Conservation (phyloP, 1,140 invertebrate species). For the Hyposmocoma kahamanoa region DNA sequence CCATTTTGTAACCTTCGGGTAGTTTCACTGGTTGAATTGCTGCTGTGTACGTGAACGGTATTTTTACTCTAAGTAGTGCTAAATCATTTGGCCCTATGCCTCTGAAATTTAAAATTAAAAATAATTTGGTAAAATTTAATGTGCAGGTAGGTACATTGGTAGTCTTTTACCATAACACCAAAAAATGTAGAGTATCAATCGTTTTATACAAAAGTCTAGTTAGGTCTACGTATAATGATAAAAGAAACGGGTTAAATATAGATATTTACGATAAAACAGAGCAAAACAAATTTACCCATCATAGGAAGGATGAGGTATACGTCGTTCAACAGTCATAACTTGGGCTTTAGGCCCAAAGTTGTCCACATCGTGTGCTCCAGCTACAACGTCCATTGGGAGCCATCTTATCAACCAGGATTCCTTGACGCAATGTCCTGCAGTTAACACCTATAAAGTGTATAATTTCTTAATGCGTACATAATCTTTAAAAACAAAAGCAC, state of each 20-base stretch:
- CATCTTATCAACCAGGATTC: slow-evolving; percentile 42
- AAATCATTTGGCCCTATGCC: slow-evolving; percentile 75
- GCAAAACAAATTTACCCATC: slow-evolving; percentile 39
- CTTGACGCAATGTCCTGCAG: slow-evolving; percentile 58
- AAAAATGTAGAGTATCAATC: no score
- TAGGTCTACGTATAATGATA: no score
- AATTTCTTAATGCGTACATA: no score
- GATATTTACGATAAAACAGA: no score
- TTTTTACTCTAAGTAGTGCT: slow-evolving; percentile 75
- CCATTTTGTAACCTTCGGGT: slow-evolving; percentile 27
- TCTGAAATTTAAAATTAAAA: slow-evolving; percentile 28
- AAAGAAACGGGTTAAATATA: no score
- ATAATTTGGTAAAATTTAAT: no score
- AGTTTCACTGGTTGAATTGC: slow-evolving; percentile 73
- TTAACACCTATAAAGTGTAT: slow-evolving; percentile 63
- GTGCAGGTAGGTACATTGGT: no score
- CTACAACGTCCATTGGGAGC: slow-evolving; percentile 59
- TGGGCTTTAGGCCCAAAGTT: slow-evolving; percentile 29
- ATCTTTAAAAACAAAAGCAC: no score
- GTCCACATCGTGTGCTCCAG: slow-evolving; percentile 55
- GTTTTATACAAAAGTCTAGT: no score
- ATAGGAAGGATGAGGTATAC: slow-evolving; percentile 57
- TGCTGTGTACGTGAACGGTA: slow-evolving; percentile 72
- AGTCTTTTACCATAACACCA: no score
- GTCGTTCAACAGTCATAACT: slow-evolving; percentile 26